These are phyloP conservation scores for Phyllotreta cruciferae DNA, from an alignment of 2,888 invertebrate genomes.

Conservation along the genomic window DNA sequence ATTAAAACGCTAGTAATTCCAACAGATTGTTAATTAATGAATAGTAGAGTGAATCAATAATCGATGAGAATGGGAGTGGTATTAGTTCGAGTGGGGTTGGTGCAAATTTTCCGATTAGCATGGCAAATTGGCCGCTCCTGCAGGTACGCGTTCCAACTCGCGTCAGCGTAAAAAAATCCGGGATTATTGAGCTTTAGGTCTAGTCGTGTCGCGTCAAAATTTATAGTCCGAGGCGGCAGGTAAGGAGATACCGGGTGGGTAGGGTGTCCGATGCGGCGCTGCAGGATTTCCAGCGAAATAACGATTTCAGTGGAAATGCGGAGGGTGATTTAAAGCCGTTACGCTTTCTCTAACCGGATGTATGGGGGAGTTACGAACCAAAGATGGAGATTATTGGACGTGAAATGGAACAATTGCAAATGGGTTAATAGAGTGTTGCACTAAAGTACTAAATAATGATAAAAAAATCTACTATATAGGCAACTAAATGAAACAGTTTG, in stretches of 20 bases:
- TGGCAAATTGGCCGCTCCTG: no score
- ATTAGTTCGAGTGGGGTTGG: no score
- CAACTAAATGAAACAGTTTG: conserved; percentile 8
- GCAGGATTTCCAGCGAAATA: conserved; percentile 18
- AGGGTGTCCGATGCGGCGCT: conserved; percentile 11
- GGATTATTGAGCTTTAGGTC: conserved; percentile 27
- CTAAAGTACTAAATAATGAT: no score
- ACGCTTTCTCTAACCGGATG: no score
- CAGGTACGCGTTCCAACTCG: conserved; percentile 13
- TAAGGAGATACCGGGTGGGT: conserved; percentile 2
- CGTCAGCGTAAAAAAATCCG: conserved; percentile 10
- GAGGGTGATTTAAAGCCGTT: background rate
- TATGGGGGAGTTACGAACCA: no score
- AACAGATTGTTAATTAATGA: no score
- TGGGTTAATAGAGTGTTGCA: no score
- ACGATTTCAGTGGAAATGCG: conserved; percentile 9
- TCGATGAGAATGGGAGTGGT: no score
- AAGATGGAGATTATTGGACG: background rate
- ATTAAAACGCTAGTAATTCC: no score
- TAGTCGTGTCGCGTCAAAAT: conserved; percentile 23
- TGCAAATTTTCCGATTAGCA: no score
- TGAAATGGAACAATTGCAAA: background rate
- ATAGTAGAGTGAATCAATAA: no score
- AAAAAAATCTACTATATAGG: no score
- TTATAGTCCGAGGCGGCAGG: conserved; percentile 25